These are phyloP conservation scores for Clunio marinus DNA, from an alignment of 2,888 invertebrate species.

Conservation along the genomic window DNA sequence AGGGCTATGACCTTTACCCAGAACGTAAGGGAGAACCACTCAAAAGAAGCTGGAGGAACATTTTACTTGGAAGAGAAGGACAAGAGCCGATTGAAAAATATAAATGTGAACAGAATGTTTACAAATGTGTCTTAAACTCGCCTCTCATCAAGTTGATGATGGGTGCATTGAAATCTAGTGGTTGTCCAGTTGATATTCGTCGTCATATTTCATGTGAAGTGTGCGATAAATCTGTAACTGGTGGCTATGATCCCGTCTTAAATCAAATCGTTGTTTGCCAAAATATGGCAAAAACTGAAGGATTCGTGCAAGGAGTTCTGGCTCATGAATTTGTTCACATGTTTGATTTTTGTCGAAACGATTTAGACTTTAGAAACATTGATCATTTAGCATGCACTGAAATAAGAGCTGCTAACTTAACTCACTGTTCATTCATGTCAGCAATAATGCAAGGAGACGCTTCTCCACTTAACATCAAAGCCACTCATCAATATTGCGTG, in stretches of 20 bases:
- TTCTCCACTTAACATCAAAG: conserved; percentile 64
- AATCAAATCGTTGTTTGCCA: conserved; percentile 82
- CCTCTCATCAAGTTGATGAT: conserved; percentile 80
- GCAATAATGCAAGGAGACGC: conserved; percentile 72
- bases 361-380: conserved; percentile 82
- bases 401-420: conserved; percentile 88
- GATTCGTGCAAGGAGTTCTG: conserved; percentile 73
- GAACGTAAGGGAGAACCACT: conserved; percentile 64
- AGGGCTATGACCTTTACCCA: conserved; percentile 78
- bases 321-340: conserved; percentile 94
- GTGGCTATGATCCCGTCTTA: conserved; percentile 75
- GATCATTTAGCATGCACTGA: conserved; percentile 94
- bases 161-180: conserved; percentile 73
- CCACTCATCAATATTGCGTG: conserved; percentile 84
- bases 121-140: conserved; percentile 69
- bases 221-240: conserved; percentile 77
- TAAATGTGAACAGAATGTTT: conserved; percentile 77
- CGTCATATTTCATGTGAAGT: conserved; percentile 91
- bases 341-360: conserved; percentile 88
- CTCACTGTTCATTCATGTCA: conserved; percentile 84
- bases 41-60: conserved; percentile 55
- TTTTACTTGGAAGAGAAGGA: conserved; percentile 63
- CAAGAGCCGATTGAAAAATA: conserved; percentile 65
- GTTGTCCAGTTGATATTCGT: conserved; percentile 76
- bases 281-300: conserved; percentile 67